Evolutionary conservation across 2,113 vertebrate species (phyloP).

Genomic region (Engraulis encrasicolus): DNA sequence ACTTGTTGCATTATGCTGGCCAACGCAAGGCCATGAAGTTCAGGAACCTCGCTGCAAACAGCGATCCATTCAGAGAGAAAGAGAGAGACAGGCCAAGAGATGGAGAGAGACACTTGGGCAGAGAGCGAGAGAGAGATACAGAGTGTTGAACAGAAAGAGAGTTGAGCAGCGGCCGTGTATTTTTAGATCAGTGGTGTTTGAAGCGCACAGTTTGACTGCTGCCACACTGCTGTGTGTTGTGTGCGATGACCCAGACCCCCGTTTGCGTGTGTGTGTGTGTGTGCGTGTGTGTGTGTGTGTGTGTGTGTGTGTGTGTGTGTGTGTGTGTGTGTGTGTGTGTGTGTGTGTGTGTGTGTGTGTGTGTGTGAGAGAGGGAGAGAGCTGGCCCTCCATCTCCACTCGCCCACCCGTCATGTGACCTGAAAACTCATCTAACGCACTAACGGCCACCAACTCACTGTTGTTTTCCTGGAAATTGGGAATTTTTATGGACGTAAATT

Average conservation of each 20-base stretch:
- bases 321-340: slow-evolving; percentile 8
- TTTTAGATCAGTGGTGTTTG: slow-evolving; percentile 28
- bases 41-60: slow-evolving; percentile 26
- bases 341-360: no score
- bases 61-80: slow-evolving; percentile 28
- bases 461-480: background rate
- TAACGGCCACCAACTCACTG: background rate
- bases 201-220: slow-evolving; percentile 17
- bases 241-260: background rate
- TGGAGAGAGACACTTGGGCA: no score
- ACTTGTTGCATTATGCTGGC: slow-evolving; percentile 32
- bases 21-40: slow-evolving; percentile 25
- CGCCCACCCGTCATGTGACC: background rate
- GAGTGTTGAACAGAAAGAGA: no score
- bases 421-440: background rate
- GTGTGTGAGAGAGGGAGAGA: no score
- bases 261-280: slow-evolving; percentile 15
- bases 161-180: slow-evolving; percentile 15
- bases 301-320: slow-evolving; percentile 6
- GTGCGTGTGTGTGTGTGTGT: background rate
- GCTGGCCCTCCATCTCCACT: background rate
- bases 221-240: slow-evolving; percentile 5
- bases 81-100: no score
- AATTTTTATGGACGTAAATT: background rate
- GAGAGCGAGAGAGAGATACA: no score